phyloP scores from a whole-genome alignment of 2,797 vertebrate species.

The Schizothorax lantsangensis region DNA sequence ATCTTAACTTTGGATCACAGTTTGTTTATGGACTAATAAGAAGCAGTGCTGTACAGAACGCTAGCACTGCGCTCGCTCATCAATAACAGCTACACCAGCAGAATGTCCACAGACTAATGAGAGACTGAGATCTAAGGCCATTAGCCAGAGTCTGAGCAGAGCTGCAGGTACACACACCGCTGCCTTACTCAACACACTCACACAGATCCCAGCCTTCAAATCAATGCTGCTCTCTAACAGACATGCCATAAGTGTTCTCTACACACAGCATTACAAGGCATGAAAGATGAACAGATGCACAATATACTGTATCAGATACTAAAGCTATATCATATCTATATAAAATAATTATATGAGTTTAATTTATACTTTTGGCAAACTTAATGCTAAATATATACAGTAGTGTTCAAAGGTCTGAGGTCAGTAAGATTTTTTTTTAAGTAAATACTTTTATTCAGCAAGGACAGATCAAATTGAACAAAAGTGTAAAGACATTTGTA shows the following conservation, averaged over 20 bases:
- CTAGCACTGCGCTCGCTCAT: conserved; percentile 46
- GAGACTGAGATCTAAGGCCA: background rate
- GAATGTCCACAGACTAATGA: conserved; percentile 27
- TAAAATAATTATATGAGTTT: background rate
- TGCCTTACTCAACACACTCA: background rate
- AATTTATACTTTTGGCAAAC: background rate
- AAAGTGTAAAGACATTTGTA: too few relatives aligned
- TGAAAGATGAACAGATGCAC: background rate
- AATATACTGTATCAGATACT: background rate
- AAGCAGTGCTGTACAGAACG: conserved; percentile 51
- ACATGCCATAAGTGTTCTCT: background rate
- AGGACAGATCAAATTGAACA: background rate
- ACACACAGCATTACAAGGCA: background rate
- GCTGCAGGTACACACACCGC: conserved; percentile 1
- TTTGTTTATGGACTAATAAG: conserved; percentile 59
- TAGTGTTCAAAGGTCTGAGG: background rate
- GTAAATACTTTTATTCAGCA: background rate
- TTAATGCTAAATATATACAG: background rate
- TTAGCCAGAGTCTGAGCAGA: background rate
- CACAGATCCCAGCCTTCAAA: background rate
- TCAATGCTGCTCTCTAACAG: background rate
- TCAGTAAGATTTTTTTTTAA: background rate
- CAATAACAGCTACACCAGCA: conserved; percentile 61
- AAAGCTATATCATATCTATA: background rate
- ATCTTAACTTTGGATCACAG: conserved; percentile 56